Base-by-base conservation (phyloP, 2,797 vertebrate genomes). In the Podargus strigoides region DNA sequence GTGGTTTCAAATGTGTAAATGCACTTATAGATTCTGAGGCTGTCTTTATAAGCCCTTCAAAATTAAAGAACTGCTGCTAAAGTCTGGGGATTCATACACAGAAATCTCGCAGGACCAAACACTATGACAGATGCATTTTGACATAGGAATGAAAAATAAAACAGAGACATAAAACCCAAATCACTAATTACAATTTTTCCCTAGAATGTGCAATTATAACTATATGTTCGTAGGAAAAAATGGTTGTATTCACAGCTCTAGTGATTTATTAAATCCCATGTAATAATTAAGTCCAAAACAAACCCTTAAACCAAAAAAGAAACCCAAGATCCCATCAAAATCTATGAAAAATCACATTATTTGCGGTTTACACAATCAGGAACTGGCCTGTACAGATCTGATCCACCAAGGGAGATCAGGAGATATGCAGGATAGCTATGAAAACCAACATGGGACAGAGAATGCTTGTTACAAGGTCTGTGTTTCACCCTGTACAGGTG, bases 1-100 rank as follows among this genome's bases (percentile, higher is more conserved):
- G 72, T 92, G 75, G 78, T 89, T 72, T 87, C 58, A 84, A 81
- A 39, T 60, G 42, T 84, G 66, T 66, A 94, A 94, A 93, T 67
- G 76, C 67, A 91, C 74, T 69, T 70, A 69, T 49, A 69, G 55
- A 53, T 92, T 86, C 73, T 84, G 73, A 91, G 59, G 66, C 66
- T 88, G 63, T 60, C 50, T 90, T 44, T 76, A 26, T 49, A 94
- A 92, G 59, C 37, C 56, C 69, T 95, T 86, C 83, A 84, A 59
- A 93, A 90, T 59, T 56, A 67, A 60, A 67, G 83, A 95, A 89
- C 39, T 73, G 30, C 12, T 87, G 37, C 42, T 68, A 79, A 92
- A 88, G 52, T 70, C 53, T 89, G 52, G 27, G 53, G 42, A 87
- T 37, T 89, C 34, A 28, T 66, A 59, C 9, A 22, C 1, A 53